A percentile compares a stretch with the other conserved stretches of the same genome.
phyloP scores from a whole-genome alignment of 2,888 invertebrate species.

The Allophyes oxyacanthae region DNA sequence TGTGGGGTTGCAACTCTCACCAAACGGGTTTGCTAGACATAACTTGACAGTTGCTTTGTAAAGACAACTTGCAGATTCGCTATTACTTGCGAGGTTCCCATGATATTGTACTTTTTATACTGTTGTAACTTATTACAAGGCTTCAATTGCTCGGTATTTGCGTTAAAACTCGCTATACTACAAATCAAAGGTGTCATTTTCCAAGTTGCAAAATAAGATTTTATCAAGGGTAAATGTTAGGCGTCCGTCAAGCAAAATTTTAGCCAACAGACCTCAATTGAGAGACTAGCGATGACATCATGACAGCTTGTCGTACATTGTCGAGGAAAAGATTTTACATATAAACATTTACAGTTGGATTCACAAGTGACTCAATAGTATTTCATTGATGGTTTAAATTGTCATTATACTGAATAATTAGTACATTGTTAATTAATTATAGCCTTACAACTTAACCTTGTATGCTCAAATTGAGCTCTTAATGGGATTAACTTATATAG shows the following conservation, averaged over 20 bases:
- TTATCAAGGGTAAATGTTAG: conserved; percentile 34
- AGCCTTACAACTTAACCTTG: conserved; percentile 2
- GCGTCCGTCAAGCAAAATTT: conserved; percentile 47
- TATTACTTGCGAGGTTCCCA: conserved; percentile 36
- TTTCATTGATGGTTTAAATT: conserved; percentile 21
- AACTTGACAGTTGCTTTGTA: conserved; percentile 59
- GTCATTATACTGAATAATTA: conserved; percentile 26
- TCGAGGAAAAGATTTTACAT: conserved; percentile 51
- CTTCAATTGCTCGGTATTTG: not conserved
- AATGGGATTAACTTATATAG: conserved; percentile 34
- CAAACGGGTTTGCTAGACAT: conserved; percentile 40
- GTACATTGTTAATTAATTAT: conserved; percentile 1
- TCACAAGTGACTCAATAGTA: conserved; percentile 7
- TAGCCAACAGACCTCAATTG: conserved; percentile 61
- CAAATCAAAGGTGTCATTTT: conserved; percentile 26
- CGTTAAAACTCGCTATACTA: conserved; percentile 1
- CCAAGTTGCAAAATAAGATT: conserved; percentile 38
- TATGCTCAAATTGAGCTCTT: conserved; percentile 4
- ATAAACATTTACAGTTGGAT: conserved; percentile 23
- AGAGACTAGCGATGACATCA: conserved; percentile 68
- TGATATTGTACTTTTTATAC: conserved; percentile 6
- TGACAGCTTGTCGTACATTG: conserved; percentile 50
- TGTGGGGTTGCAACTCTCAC: conserved; percentile 36
- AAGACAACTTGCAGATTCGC: conserved; percentile 53
- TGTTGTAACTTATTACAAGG: conserved; percentile 4